Conservation (phyloP, 2,888 invertebrate genomes). For the Xestoiulus laeticollis region DNA sequence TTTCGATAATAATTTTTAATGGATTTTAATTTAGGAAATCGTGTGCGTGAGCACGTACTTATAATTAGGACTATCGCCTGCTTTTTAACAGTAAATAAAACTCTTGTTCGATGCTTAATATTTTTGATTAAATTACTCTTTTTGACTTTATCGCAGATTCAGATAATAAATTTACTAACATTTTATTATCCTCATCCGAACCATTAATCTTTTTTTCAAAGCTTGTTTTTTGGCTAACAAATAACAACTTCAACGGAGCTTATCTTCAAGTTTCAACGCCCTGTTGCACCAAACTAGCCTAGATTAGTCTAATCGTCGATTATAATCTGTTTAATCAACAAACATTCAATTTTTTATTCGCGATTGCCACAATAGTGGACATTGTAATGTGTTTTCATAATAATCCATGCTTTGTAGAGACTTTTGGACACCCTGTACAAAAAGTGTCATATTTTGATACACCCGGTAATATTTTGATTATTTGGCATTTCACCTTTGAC, state of each 20-base stretch:
- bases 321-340: not conserved
- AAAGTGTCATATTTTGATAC: no score
- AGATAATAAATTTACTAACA: not conserved
- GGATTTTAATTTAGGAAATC: conserved; percentile 13
- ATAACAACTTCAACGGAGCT: no score
- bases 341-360: no score
- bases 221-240: not conserved
- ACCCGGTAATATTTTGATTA: no score
- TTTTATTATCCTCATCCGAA: not conserved
- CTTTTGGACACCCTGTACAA: no score
- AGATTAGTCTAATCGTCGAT: not conserved
- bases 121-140: not conserved
- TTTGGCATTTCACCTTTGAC: no score
- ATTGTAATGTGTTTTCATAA: no score
- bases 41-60: not conserved
- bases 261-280: not conserved
- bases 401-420: no score
- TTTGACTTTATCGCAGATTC: not conserved
- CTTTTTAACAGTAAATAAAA: not conserved
- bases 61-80: not conserved
- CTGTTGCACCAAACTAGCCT: not conserved
- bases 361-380: no score
- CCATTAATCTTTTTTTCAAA: not conserved
- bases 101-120: not conserved
- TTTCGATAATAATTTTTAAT: not conserved